A percentile compares a stretch with the other conserved stretches of the same genome.
These are phyloP conservation scores for Leptatherina wallacei DNA, from an alignment of 2,797 vertebrate genomes.

Conservation along the genomic window DNA sequence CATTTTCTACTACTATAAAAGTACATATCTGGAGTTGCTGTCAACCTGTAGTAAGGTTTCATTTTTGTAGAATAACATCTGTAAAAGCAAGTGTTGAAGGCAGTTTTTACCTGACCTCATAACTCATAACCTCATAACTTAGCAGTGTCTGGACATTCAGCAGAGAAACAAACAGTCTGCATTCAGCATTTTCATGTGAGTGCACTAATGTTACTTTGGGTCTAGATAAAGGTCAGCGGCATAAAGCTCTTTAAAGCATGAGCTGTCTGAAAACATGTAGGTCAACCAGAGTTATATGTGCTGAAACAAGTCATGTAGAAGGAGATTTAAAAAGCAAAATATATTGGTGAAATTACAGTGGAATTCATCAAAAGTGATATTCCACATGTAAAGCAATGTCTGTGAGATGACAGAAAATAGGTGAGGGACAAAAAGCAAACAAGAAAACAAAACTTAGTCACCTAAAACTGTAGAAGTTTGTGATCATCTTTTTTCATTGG, in stretches of 20 bases:
- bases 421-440: not conserved
- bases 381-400: not conserved
- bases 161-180: conserved; percentile 11
- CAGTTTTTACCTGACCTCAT: conserved; percentile 6
- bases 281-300: conserved; percentile 36
- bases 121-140: conserved; percentile 20
- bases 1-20: not conserved
- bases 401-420: not conserved
- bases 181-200: conserved; percentile 55
- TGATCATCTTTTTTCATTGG: not conserved
- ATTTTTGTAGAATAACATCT: not conserved
- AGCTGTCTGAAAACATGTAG: conserved; percentile 51
- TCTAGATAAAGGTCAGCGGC: conserved; percentile 60
- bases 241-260: conserved; percentile 48
- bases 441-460: not conserved
- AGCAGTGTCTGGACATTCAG: conserved; percentile 22
- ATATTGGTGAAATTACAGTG: not conserved
- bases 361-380: conserved; percentile 2
- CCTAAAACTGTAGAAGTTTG: not conserved
- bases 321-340: conserved; percentile 22
- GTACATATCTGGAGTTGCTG: not conserved
- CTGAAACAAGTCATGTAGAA: conserved; percentile 42
- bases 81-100: conserved; percentile 1
- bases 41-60: not conserved
- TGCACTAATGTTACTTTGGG: conserved; percentile 31